Percentiles rank a stretch among this genome's conserved stretches.
phyloP scores from a whole-genome alignment of 2,888 invertebrate species.

The Tholera decimalis region DNA sequence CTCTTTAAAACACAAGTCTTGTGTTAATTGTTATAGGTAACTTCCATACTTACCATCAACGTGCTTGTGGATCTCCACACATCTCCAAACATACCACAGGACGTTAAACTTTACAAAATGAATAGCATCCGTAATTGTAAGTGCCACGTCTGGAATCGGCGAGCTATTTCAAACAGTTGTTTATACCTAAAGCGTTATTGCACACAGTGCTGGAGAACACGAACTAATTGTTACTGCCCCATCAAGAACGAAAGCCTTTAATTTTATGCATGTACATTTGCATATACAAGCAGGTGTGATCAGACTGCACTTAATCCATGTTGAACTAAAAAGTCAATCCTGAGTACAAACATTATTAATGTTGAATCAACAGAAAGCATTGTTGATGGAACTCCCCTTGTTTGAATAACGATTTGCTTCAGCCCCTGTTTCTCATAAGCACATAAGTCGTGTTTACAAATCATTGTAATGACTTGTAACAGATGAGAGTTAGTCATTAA shows the following conservation, averaged over 20 bases:
- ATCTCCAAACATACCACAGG: background rate
- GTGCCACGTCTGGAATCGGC: constrained; percentile 13
- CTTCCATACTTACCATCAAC: no score
- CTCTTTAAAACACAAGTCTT: no score
- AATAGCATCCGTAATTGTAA: constrained; percentile 23
- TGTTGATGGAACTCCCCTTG: constrained; percentile 50
- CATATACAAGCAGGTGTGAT: constrained; percentile 53
- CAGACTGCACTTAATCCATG: constrained; percentile 38
- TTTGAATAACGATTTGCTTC: constrained; percentile 34
- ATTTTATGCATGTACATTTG: constrained; percentile 52
- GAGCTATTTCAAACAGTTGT: constrained; percentile 35
- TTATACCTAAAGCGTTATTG: constrained; percentile 31
- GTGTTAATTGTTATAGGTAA: no score
- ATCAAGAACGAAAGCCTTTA: constrained; percentile 39
- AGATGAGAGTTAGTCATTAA: constrained; percentile 10
- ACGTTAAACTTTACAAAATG: constrained; percentile 17
- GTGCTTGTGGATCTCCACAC: background rate
- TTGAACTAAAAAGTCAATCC: constrained; percentile 62
- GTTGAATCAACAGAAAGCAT: constrained; percentile 51
- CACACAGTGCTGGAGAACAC: constrained; percentile 8
- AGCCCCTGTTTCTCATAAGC: constrained; percentile 38
- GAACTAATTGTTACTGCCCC: constrained; percentile 51
- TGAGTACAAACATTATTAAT: constrained; percentile 57
- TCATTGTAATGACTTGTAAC: constrained; percentile 12
- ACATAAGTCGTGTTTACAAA: constrained; percentile 25